Evolutionary conservation across 2,797 vertebrate species (phyloP).

Genomic region (Echeneis naucrates): DNA sequence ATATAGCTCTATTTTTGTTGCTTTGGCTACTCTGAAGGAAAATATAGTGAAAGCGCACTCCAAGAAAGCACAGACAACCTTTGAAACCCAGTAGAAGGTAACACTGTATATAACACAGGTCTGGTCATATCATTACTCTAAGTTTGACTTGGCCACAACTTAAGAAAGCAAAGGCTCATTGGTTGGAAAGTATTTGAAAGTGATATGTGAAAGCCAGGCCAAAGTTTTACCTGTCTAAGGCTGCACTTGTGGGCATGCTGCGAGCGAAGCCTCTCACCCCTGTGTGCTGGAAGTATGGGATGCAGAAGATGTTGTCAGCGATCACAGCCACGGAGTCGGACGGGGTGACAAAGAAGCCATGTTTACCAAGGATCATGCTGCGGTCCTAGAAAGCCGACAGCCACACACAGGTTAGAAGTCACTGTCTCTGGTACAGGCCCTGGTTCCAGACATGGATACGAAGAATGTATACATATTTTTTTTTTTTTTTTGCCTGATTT

Average conservation of each 20-base stretch:
- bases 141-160: not conserved
- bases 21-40: conserved; percentile 91
- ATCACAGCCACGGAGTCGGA: conserved; percentile 97
- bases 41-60: conserved; percentile 33
- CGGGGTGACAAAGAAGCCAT: conserved; percentile 94
- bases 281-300: conserved; percentile 96
- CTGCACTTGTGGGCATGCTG: conserved; percentile 97
- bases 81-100: not conserved
- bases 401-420: conserved; percentile 18
- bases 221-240: conserved; percentile 90
- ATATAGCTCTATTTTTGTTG: conserved; percentile 95
- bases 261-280: conserved; percentile 95
- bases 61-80: conserved; percentile 13
- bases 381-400: conserved; percentile 86
- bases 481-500: conserved; percentile 1
- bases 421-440: not conserved
- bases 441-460: not conserved
- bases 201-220: conserved; percentile 15
- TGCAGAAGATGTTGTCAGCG: conserved; percentile 96
- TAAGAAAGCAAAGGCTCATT: not conserved
- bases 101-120: too few species aligned
- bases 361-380: conserved; percentile 96
- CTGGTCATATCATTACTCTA: not conserved
- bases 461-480: too few species aligned
- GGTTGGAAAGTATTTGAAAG: conserved; percentile 11